Percentiles rank a stretch among this genome's conserved stretches.
Evolutionary conservation across 2,888 invertebrate species (phyloP).

Genomic region (Leptopilina drosophilae): DNA sequence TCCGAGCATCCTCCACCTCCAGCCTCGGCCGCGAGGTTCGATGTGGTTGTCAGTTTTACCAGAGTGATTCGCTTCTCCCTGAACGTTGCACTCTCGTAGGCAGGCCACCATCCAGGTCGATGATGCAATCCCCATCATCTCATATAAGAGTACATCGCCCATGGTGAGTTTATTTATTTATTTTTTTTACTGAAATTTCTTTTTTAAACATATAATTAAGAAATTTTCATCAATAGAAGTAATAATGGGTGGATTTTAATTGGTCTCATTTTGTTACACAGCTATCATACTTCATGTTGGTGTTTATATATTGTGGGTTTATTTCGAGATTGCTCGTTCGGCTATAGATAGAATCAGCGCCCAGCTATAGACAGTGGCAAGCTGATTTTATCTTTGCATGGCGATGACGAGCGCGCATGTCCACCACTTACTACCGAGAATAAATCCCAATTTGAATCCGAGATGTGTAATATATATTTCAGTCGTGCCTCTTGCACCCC

Average conservation of each 20-base stretch:
- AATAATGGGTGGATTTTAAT: background rate
- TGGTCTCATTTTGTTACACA: slow-evolving; percentile 42
- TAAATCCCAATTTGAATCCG: background rate
- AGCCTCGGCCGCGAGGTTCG: slow-evolving; percentile 84
- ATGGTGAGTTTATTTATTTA: slow-evolving; percentile 64
- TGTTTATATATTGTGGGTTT: slow-evolving; percentile 60
- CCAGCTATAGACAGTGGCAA: slow-evolving; percentile 47
- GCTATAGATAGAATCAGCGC: slow-evolving; percentile 74
- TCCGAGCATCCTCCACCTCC: slow-evolving; percentile 82
- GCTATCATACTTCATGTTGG: slow-evolving; percentile 50
- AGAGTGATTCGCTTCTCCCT: slow-evolving; percentile 88
- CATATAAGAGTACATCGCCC: slow-evolving; percentile 58
- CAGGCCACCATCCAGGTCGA: slow-evolving; percentile 81
- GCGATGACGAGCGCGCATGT: slow-evolving; percentile 33
- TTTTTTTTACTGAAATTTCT: too few relatives aligned
- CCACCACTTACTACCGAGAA: background rate
- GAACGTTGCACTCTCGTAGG: slow-evolving; percentile 85
- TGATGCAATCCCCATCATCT: slow-evolving; percentile 70
- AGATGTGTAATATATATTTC: slow-evolving; percentile 6
- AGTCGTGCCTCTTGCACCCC: slow-evolving; percentile 7
- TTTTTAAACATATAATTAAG: too few relatives aligned
- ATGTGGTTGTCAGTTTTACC: slow-evolving; percentile 91
- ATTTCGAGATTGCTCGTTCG: slow-evolving; percentile 75
- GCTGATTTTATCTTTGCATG: slow-evolving; percentile 46
- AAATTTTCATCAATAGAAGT: too few relatives aligned